Base-by-base conservation (phyloP, 1,140 invertebrate genomes). In the Trissolcus basalis region DNA sequence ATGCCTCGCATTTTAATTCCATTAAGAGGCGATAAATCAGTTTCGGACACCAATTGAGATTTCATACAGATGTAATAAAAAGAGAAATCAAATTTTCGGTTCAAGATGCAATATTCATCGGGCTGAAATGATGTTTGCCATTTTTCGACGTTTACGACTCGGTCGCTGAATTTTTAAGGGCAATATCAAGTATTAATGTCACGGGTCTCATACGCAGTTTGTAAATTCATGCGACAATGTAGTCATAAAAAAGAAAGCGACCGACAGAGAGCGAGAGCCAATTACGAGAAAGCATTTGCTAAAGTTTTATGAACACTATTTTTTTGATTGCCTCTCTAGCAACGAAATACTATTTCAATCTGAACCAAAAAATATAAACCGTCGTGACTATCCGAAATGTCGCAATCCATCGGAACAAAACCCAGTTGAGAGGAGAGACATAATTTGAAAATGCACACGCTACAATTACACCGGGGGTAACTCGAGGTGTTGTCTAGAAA, bases 141-240 rank as follows among this genome's bases (percentile, higher is more conserved):
- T 59, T 72, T 72, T 64, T 60, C 53, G 47, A 43, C 36, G 64
- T 64, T 64, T 72, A 65, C 60, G 59, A 58, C 43, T 41, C 9
- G 56, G n/a, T 41, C 16, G 64, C 54, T 72, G 54, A 72, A 72
- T 59, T 58, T 72, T 64, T 48, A 64, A 14, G 39, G 55, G 13
- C 1, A 48, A 41, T 41, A 53, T 64, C 58, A 72, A 70, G 64
- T 45, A 72, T 72, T 56, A 50, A 72, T 58, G 53, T 14, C 60
- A 19, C n/a, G 39, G 45, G 15, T 19, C 44, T 58, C 48, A 41
- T 51, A 58, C 16, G 47, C 50, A 49, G 33, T 15, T 64, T 58
- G 56, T 72, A 72, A 51, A 72, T 72, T 64, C 53, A 64, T 64
- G 53, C n/a, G 45, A 72, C 43, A 58, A 53, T 39, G 35, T 72